Evolutionary conservation across 1,140 invertebrate species (phyloP).

Genomic region (Cyclina sinensis): DNA sequence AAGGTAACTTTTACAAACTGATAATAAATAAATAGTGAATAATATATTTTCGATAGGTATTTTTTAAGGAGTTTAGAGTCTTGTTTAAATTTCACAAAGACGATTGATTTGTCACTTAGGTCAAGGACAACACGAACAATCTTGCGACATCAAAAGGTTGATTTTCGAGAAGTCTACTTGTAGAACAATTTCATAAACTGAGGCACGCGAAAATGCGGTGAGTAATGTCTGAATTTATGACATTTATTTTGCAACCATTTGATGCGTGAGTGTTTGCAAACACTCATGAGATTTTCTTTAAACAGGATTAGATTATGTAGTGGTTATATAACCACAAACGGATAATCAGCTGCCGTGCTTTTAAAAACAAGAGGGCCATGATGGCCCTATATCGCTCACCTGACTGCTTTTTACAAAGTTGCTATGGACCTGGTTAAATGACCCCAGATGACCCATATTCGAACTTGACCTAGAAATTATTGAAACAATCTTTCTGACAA

Average conservation of each 20-base stretch:
- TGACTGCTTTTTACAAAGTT: no score
- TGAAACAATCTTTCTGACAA: no score
- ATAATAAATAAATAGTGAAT: no score
- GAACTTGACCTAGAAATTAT: no score
- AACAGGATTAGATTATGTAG: not conserved
- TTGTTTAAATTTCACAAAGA: no score
- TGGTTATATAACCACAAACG: slow-evolving; percentile 10
- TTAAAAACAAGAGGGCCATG: no score
- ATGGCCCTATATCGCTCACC: no score
- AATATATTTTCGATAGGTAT: no score
- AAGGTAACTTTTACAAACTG: no score
- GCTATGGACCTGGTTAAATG: no score
- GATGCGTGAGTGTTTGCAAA: slow-evolving; percentile 6
- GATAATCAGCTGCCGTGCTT: not conserved
- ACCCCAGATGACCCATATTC: no score
- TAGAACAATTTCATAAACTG: not conserved
- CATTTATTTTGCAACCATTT: slow-evolving; percentile 20
- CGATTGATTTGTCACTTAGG: not conserved
- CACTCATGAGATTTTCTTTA: not conserved
- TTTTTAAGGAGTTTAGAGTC: no score
- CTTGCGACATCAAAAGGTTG: not conserved
- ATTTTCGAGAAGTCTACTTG: not conserved
- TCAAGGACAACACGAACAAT: not conserved
- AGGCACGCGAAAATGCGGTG: slow-evolving; percentile 2
- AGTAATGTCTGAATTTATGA: not conserved